Evolutionary conservation across 2,888 invertebrate genomes (phyloP).

Genomic region (Megastigmus dorsalis): DNA sequence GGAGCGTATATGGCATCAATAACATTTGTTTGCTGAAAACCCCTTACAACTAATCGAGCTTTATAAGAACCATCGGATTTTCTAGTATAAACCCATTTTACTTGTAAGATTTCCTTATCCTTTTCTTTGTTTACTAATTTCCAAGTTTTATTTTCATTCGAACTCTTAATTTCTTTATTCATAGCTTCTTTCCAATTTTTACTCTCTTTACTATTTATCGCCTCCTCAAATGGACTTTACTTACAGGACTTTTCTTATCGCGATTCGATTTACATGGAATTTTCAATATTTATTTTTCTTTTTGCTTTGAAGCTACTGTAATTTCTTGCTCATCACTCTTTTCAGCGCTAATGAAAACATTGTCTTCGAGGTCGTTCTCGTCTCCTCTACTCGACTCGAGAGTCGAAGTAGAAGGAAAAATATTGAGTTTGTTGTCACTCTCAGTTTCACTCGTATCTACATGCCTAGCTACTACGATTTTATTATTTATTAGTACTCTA

Average conservation of each 20-base stretch:
- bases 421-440: not conserved
- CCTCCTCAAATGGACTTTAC: conserved; percentile 32
- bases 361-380: not conserved
- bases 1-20: conserved; percentile 19
- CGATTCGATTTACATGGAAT: not conserved
- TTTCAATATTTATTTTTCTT: not conserved
- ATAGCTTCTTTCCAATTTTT: conserved; percentile 54
- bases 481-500: conserved; percentile 43
- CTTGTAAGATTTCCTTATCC: conserved; percentile 20
- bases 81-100: conserved; percentile 34
- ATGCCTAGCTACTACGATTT: conserved; percentile 49
- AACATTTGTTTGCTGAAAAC: conserved; percentile 14
- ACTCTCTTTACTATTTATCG: conserved; percentile 36
- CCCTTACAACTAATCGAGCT: conserved; percentile 22
- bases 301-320: not conserved
- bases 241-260: not conserved
- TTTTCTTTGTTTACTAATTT: conserved; percentile 41
- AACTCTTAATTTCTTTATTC: conserved; percentile 49
- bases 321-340: not conserved
- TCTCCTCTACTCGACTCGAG: not conserved
- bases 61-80: conserved; percentile 5
- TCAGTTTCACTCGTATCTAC: conserved; percentile 48
- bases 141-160: conserved; percentile 44
- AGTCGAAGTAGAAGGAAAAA: not conserved
- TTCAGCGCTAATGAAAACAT: not conserved